Base-by-base conservation (phyloP, 2,797 vertebrate species). In the Poecile montanus region DNA sequence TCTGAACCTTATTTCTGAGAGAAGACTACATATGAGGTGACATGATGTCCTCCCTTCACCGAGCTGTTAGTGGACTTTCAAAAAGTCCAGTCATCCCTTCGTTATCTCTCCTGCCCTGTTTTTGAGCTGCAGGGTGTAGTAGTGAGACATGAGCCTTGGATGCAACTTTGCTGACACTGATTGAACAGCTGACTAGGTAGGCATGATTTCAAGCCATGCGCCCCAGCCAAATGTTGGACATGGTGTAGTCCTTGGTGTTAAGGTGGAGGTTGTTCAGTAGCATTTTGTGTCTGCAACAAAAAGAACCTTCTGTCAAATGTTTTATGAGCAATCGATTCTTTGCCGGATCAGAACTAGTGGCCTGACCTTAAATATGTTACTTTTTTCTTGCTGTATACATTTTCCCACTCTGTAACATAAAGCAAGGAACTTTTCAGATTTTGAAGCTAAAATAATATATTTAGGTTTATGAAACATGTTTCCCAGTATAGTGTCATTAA, bases 381-480 rank as follows among this genome's bases (percentile, higher is more conserved):
- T 66, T 13, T 38, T 44, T n/a, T 81, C 48, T 56, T 62, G 27
- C 23, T 62, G 7, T 20, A 42, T 25, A 11, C 29, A 22, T 74
- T 60, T 87, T 21, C 34, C 36, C 22, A 3, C 19, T 72, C n/a
- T 25, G 57, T 23, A 83, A 71, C 10, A 51, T 63, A 93, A 79
- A 92, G 9, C 16, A 91, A 82, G 23, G 38, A 80, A 32, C 82
- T 82, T 75, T 3, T 54, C 25, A 47, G 7, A 70, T 89, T 93
- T 54, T 62, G 57, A 86, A 74, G 50, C 66, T 92, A 66, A 90
- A 95, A 58, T 16, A 72, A 48, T 17, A 40, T 81, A 27, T 89
- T 81, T 87, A 79, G 44, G 58, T 6, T 51, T 16, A 62, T 51
- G 54, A 60, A 58, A 77, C 25, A 42, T 23, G 1, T 87, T 95